Evolutionary conservation across 2,888 invertebrate genomes (phyloP), one percentile per base, ranked within the genome.

Genomic region (Fabriciana adippe): DNA sequence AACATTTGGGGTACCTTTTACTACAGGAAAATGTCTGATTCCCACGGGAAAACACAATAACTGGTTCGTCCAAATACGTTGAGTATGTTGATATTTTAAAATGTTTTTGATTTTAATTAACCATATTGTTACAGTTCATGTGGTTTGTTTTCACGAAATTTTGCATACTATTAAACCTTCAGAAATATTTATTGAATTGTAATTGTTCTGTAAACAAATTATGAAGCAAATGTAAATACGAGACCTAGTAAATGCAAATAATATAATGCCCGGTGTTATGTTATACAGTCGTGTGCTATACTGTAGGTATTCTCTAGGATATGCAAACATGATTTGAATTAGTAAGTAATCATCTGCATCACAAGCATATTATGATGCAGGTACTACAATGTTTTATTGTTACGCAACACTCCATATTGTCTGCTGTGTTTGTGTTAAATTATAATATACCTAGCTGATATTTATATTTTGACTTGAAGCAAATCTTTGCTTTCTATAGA

Each of bases 241-340:
- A 57, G 56, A 41, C 48, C 21, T 48, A 3, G 15, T 16, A 55
- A 47, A 26, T 50, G 18, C 21, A 45, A 59, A 56, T 50, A 60
- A 60, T 45, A 51, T 48, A 31, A 26, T 8, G 21, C 48, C 41
- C 6, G 45, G 13, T 16, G 16, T 16, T 13, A 11, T 41, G 47
- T 5, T 8, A 26, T 55, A 41, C 50, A 6, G 50, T 15, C 35
- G 16, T 61, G 41, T n/a, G 31, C n/a, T 55, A 55, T 15, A 48
- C 16, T 47, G 51, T 50, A 55, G 31, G 53, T 53, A 26, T 53
- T 47, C 51, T 55, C 55, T 55, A 55, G 61, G 55, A 61, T 55
- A 66, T 61, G 48, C 55, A 31, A 48, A 61, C 66, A 47, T 59
- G 45, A 53, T 66, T 14, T 61, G 66, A 61, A 55, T 66, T 45